These are phyloP conservation scores for Dendrophyllia cribrosa DNA, from an alignment of 64 coral and sea anemone species.

Conservation along the genomic window DNA sequence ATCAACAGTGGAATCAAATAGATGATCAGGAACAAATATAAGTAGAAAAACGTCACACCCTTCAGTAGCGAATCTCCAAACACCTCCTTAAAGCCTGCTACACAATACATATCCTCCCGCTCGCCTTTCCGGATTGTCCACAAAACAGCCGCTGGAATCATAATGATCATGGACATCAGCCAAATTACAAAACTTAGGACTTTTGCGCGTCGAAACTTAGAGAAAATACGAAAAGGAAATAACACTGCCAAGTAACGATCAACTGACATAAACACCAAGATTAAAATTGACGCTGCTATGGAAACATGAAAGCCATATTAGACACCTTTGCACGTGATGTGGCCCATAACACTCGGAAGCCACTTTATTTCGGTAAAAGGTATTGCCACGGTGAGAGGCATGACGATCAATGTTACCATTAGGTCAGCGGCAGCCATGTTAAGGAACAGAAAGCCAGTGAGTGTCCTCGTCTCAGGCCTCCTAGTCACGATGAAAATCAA, in stretches of 20 bases:
- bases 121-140: not conserved
- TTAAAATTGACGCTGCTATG: constrained; percentile 1
- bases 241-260: constrained; percentile 1
- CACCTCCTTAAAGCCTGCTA: not conserved
- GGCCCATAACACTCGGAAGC: not conserved
- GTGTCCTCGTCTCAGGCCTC: not conserved
- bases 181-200: not conserved
- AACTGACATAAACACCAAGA: not conserved
- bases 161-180: not conserved
- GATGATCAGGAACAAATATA: not conserved
- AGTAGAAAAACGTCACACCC: not conserved
- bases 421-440: constrained; percentile 46
- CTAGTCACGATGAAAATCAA: not conserved
- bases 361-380: not conserved
- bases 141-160: not conserved
- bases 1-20: not conserved
- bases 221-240: not conserved
- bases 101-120: not conserved
- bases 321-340: not conserved
- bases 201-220: not conserved
- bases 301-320: not conserved
- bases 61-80: not conserved
- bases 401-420: not conserved
- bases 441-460: constrained; percentile 23
- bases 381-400: not conserved